These are phyloP conservation scores for Heterotis niloticus DNA, from an alignment of 2,113 vertebrate genomes.

Conservation along the genomic window DNA sequence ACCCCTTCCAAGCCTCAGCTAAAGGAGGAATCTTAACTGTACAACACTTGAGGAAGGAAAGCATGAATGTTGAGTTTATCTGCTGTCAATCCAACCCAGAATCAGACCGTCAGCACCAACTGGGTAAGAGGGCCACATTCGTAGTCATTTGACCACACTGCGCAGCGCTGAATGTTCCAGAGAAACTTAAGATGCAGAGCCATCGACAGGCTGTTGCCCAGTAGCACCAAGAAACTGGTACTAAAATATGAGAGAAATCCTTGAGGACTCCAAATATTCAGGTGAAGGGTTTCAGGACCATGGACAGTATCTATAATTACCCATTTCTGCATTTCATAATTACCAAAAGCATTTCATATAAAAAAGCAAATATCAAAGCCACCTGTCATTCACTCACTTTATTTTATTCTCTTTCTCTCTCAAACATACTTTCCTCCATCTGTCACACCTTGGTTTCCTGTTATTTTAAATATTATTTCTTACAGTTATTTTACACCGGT, in stretches of 20 bases:
- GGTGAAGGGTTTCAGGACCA: conserved; percentile 24
- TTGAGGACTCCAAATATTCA: conserved; percentile 18
- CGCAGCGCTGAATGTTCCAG: not conserved
- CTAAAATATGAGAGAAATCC: not conserved
- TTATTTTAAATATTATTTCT: not conserved
- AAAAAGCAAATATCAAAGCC: not conserved
- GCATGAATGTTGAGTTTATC: not conserved
- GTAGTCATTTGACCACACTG: conserved; percentile 10
- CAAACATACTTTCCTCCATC: not conserved
- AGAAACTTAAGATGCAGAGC: not conserved
- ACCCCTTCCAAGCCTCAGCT: not conserved
- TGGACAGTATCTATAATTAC: conserved; percentile 23
- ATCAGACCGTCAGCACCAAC: not conserved
- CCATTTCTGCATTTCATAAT: not conserved
- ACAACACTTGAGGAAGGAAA: not conserved
- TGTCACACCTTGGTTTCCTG: not conserved
- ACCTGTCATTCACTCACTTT: not conserved
- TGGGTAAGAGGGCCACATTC: not conserved
- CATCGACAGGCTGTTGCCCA: not conserved
- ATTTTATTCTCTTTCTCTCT: not conserved
- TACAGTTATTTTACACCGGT: not conserved
- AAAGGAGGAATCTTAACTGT: not conserved
- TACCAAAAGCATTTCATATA: not conserved
- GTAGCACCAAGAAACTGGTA: not conserved
- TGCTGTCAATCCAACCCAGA: not conserved